Base-by-base conservation (phyloP, 2,797 vertebrate species). In the Halcyon leucocephala region DNA sequence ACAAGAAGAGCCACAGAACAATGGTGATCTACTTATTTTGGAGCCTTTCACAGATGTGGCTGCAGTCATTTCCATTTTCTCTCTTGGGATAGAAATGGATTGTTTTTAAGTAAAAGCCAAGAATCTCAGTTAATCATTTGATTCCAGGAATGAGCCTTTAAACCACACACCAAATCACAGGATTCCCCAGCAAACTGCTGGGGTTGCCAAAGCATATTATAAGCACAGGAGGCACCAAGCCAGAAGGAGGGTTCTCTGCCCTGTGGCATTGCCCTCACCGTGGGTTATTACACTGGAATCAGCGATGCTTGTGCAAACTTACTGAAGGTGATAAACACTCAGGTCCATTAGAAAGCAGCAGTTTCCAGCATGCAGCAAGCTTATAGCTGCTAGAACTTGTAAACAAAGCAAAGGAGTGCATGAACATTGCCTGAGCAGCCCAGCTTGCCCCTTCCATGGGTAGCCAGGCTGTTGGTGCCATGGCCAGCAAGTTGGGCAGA, bases 111-210 rank as follows among this genome's bases (percentile, higher is more conserved):
- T 61, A 91, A 89, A 93, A 96, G 77, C 81, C 91, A 84, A 86
- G 80, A 90, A 19, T 93, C 82, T 82, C 91, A 73, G 86, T 94
- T 90, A 96, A 93, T 97, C 6, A 86, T 85, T 60, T 76, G 51
- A 57, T 90, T 90, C 81, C 88, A 92, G 71, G 67, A 93, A 79
- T 13, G 58, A 94, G 46, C 22, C 55, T 95, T 91, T 86, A 95
- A 93, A 86, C 35, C 69, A 58, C 61, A 60, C 14, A 88, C 31
- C 54, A 84, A 89, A 84, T 90, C 90, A 79, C 60, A 82, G 80
- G 80, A 92, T 82, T 87, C 64, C 51, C 33, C 74, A 77, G 67
- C 6, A 82, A 71, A 76, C 44, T 61, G 20, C 77, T 25, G 18
- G 29, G 16, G 15, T 35, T 86, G 48, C 74, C 52, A 86, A 67